Conservation (phyloP, 2,113 vertebrate genomes). For the Equus quagga region DNA sequence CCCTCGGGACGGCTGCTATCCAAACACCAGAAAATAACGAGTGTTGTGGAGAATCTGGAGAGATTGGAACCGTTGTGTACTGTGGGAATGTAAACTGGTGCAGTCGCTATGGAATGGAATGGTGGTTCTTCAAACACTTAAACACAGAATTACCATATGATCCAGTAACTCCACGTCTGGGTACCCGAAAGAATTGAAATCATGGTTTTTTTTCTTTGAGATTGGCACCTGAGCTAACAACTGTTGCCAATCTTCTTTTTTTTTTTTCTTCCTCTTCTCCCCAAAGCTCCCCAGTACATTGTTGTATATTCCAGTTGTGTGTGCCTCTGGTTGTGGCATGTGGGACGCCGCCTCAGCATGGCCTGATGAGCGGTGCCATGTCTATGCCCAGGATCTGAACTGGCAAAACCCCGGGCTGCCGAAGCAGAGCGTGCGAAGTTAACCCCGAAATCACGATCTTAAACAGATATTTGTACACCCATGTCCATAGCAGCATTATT, state of each 20-base stretch:
- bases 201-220: not conserved
- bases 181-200: not conserved
- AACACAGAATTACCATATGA: not conserved
- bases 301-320: no score
- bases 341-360: no score
- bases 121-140: not conserved
- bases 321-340: no score
- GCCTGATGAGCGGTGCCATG: no score
- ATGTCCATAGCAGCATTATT: not conserved
- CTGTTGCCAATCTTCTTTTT: no score
- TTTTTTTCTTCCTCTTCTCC: no score
- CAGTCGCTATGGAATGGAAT: not conserved
- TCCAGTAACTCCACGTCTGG: not conserved
- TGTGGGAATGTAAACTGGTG: not conserved
- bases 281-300: no score
- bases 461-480: not conserved
- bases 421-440: no score
- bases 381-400: no score
- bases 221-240: no score
- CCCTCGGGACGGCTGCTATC: not conserved
- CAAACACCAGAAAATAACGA: not conserved
- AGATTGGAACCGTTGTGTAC: not conserved
- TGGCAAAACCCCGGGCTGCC: no score
- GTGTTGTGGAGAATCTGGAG: not conserved
- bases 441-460: not conserved